Evolutionary conservation across 1,140 invertebrate species (phyloP).

Genomic region (Tetranychus cinnabarinus): DNA sequence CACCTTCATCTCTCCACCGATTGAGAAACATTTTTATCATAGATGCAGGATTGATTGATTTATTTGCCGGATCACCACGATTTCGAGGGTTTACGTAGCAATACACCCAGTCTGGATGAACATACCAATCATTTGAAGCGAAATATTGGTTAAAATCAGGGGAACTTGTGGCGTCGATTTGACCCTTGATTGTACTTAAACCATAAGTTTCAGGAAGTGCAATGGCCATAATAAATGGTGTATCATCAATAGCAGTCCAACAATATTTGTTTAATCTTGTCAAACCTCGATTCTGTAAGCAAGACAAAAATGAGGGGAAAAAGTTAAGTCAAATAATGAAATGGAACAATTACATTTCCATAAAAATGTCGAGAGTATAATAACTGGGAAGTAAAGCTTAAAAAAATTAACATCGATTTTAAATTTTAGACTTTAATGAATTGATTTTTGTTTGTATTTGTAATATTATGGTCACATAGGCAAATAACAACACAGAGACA

Average conservation of each 20-base stretch:
- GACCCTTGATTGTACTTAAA: slow-evolving; percentile 54
- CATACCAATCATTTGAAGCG: slow-evolving; percentile 35
- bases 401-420: too few species aligned
- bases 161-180: slow-evolving; percentile 34
- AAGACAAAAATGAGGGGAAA: too few species aligned
- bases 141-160: not conserved
- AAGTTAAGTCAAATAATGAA: too few species aligned
- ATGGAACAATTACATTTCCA: too few species aligned
- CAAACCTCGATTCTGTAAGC: slow-evolving; percentile 41
- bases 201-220: slow-evolving; percentile 69
- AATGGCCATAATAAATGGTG: slow-evolving; percentile 65
- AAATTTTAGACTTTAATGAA: too few species aligned
- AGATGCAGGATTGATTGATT: slow-evolving; percentile 2
- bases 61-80: slow-evolving; percentile 4
- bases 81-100: slow-evolving; percentile 4
- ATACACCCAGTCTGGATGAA: slow-evolving; percentile 58
- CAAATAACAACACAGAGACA: too few species aligned
- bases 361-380: too few species aligned
- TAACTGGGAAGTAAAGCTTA: too few species aligned
- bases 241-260: slow-evolving; percentile 59
- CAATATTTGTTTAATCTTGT: slow-evolving; percentile 56
- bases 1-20: slow-evolving; percentile 10
- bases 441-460: too few species aligned
- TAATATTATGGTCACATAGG: too few species aligned
- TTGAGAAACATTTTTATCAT: slow-evolving; percentile 10